Base-by-base conservation (phyloP, 2,113 vertebrate species). In the Pyrgilauda ruficollis region DNA sequence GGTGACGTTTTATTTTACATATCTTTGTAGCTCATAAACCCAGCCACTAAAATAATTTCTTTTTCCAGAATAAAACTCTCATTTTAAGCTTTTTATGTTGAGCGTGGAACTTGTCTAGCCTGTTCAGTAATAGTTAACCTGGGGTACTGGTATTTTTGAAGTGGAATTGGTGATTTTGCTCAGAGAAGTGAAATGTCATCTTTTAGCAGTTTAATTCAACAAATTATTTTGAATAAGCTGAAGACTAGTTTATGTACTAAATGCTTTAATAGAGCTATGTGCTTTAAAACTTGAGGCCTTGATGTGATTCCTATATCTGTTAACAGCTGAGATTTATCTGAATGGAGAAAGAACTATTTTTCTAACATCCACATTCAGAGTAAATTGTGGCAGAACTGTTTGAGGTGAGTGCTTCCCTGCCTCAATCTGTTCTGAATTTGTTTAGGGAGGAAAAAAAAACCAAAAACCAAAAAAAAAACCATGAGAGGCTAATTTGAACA, bases 1-100 rank as follows among this genome's bases (percentile, higher is more conserved):
- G 68, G 46, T 1, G 1, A 15, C 62, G 50, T 66, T 96, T 96
- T 83, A 74, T 79, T 97, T 95, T 82, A 72, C 79, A 53, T 94
- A 89, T 88, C 69, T 95, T 62, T 81, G 64, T 96, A 96, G 85
- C 83, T 96, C 93, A 68, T 97, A 97, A 96, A 94, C 31, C 15
- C 15, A 13, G 28, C 69, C 64, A 68, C 76, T 81, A 68, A 88
- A 93, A 89, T 90, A 77, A 89, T 96, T 92, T 94, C 59, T 94
- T 92, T n/a, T 84, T 94, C 75, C 85, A 78, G 85, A 86, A 63
- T 93, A 47, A 83, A 94, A 89, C 49, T 64, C 49, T 84, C 6
- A 14, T 47, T 80, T 88, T 89, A 89, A 91, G 27, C 9, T 87
- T 93, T 93, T 89, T 53, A 61, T 69, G 76, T 86, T 70, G 28